Evolutionary conservation across 1,140 invertebrate genomes (phyloP), one percentile per base, ranked within the genome.

Genomic region (Oryctes rhinoceros): DNA sequence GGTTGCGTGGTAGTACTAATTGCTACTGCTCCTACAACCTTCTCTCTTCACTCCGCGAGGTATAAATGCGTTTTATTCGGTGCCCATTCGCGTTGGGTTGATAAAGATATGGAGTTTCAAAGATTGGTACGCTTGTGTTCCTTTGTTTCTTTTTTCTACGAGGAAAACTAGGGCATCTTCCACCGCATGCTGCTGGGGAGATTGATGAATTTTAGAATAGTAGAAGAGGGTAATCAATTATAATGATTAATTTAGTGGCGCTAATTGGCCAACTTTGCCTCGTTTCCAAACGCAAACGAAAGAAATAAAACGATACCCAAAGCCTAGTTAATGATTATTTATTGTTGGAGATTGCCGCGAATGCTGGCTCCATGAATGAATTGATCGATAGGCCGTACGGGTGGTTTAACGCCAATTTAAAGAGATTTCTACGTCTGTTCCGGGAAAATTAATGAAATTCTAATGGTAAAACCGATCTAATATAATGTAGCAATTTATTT

Each of bases 201-300:
- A 71, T 71, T 71, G 65, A 71, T 71, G 65, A 71, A 71, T 71
- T 11, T 71, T 71, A 18, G 24, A 10, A 44, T 44, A 44, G 39
- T 44, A 10, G 9, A 10, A 10, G 18, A 18, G 65, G 11, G 24
- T 24, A 71, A 71, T 71, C 65, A 71, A 71, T 71, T 71, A 71
- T 71, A 71, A 71, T 71, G 65, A 71, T 71, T 71, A 71, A 71
- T 71, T 71, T 37, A 71, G 35, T 71, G 65, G 65, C 35, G 65
- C 35, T 71, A 71, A 71, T 71, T 71, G 65, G 65, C 65, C 35
- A 59, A 18, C 53, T 15, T n/a, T 15, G 53, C 53, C 53, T 15
- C 53, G 39, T 15, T 59, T 59, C 53, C 5, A 59, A 13, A 15
- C 39, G n/a, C 15, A 59, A 59, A 59, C 53, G 53, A 18, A 6